Evolutionary conservation across 2,888 invertebrate genomes (phyloP).

Genomic region (Aethes cnicana): DNA sequence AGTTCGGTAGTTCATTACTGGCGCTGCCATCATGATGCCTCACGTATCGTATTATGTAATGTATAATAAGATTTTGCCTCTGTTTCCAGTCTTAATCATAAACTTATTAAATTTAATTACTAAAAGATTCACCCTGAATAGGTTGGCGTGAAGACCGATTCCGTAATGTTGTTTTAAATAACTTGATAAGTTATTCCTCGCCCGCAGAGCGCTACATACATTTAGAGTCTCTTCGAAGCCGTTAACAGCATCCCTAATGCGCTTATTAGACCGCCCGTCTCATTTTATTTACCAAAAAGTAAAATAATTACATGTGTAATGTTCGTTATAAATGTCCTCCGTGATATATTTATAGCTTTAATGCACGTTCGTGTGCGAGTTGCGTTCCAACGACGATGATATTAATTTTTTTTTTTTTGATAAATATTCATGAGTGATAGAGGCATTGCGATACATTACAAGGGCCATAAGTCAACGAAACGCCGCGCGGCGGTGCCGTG

Average conservation of each 20-base stretch:
- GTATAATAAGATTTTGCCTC: too few species aligned
- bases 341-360: slow-evolving; percentile 71
- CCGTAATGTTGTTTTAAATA: slow-evolving; percentile 20
- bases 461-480: slow-evolving; percentile 75
- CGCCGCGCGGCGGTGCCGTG: slow-evolving; percentile 52
- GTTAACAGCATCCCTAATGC: slow-evolving; percentile 63
- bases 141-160: slow-evolving; percentile 26
- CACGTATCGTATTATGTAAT: too few species aligned
- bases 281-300: slow-evolving; percentile 63
- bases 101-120: not conserved
- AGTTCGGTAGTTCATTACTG: too few species aligned
- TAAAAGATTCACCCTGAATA: slow-evolving; percentile 2
- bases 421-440: slow-evolving; percentile 81
- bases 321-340: slow-evolving; percentile 58
- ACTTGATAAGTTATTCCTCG: slow-evolving; percentile 48
- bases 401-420: slow-evolving; percentile 68
- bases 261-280: slow-evolving; percentile 61
- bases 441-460: slow-evolving; percentile 77
- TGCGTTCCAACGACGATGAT: slow-evolving; percentile 53
- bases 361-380: slow-evolving; percentile 54
- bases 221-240: slow-evolving; percentile 46
- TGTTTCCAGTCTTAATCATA: too few species aligned
- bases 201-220: slow-evolving; percentile 55
- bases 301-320: slow-evolving; percentile 68
- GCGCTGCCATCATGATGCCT: too few species aligned